Conservation (phyloP, 2,888 invertebrate species). For the Archips xylosteana region DNA sequence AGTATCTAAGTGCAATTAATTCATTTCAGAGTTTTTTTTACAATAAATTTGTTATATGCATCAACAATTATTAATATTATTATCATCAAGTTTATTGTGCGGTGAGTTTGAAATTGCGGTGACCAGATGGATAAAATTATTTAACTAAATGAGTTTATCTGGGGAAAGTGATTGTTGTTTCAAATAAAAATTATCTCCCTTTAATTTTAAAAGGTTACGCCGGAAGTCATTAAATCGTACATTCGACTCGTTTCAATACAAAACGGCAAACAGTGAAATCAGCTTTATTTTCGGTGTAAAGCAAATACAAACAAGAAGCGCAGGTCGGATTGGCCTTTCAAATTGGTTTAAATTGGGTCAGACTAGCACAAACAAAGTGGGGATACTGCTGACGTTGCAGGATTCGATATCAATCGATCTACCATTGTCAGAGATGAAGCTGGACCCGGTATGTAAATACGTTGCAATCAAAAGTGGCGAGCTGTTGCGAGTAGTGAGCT, state of each 20-base stretch:
- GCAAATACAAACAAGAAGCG: constrained; percentile 77
- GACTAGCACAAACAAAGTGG: constrained; percentile 74
- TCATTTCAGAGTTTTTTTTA: too few species aligned
- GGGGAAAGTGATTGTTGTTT: constrained; percentile 3
- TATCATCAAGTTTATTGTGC: too few species aligned
- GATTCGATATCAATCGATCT: constrained; percentile 61
- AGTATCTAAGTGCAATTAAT: too few species aligned
- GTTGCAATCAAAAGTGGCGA: constrained; percentile 25
- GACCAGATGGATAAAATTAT: background rate
- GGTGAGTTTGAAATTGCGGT: background rate
- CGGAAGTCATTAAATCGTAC: constrained; percentile 15
- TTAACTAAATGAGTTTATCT: background rate
- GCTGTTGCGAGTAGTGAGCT: background rate
- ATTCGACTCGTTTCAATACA: constrained; percentile 48
- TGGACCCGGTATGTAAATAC: constrained; percentile 29
- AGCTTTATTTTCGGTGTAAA: constrained; percentile 70
- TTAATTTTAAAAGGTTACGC: constrained; percentile 7
- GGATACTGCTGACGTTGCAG: constrained; percentile 65
- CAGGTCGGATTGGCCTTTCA: constrained; percentile 78
- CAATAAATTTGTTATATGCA: too few species aligned
- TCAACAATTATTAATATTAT: too few species aligned
- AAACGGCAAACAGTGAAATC: constrained; percentile 63
- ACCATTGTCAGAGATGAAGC: constrained; percentile 53
- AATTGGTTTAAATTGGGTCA: constrained; percentile 80
- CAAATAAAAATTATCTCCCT: constrained; percentile 13